Evolutionary conservation across 2,113 vertebrate species (phyloP).

Genomic region (Cheirogaleus medius): DNA sequence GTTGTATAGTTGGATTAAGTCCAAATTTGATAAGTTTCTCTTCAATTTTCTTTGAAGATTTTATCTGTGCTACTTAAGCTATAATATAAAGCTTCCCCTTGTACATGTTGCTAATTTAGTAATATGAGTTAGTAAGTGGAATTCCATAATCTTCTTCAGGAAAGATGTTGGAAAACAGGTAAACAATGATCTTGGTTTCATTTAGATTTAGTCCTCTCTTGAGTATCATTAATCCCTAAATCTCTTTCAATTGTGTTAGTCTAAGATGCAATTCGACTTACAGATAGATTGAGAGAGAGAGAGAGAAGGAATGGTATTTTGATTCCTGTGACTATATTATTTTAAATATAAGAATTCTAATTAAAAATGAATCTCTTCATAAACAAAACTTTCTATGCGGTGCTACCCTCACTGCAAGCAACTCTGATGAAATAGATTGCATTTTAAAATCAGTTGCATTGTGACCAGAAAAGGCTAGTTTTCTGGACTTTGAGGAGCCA

Average conservation of each 20-base stretch:
- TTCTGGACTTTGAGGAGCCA: conserved; percentile 27
- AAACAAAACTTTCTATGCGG: background rate
- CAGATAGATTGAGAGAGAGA: background rate
- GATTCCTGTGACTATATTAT: background rate
- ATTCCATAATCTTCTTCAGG: background rate
- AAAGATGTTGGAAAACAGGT: background rate
- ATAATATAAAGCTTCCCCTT: background rate
- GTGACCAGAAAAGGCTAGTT: background rate
- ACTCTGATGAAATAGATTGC: background rate
- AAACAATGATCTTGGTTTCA: background rate
- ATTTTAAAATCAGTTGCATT: conserved; percentile 38
- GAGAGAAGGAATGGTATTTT: background rate
- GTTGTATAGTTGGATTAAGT: background rate
- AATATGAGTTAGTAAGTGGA: background rate
- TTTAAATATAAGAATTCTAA: background rate
- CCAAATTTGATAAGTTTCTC: background rate
- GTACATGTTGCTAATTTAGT: background rate
- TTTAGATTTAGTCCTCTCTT: background rate
- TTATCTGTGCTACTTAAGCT: background rate
- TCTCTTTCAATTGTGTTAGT: background rate
- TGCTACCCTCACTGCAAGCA: background rate
- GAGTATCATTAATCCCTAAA: background rate
- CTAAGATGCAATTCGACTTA: background rate
- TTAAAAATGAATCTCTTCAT: background rate
- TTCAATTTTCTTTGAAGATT: background rate